Base-by-base conservation (phyloP, 53 echinoderm and acorn worm species). In the Zoroaster sp. region DNA sequence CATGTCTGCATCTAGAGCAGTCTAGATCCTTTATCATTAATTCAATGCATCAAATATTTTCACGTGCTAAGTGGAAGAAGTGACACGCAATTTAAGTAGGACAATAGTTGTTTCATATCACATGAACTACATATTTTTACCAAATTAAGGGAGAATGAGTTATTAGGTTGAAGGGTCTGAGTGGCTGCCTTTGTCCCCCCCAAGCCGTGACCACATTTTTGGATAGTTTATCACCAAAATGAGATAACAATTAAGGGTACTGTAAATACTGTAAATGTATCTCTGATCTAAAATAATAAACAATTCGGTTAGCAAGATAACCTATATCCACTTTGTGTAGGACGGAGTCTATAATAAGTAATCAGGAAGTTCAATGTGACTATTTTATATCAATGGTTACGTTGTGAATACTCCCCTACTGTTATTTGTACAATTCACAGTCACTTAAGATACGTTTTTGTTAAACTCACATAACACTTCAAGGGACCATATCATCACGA, bases 271-370 rank as follows among this genome's bases (percentile, higher is more conserved):
- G 68, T 63, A 14, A 63, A 63, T 28, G 42, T 7, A 82, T 82
- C 82, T 66, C 42, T 1, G 31, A 23, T 59, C 8, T 31, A 46
- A 85, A 69, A 85, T 45, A 35, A 70, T 14, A 51, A 70, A 44
- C 21, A 85, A 85, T 70, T 71, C 51, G 85, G 85, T 49, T 21
- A 71, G 35, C 36, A 32, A 35, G 85, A 85, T 85, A 85, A 85
- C 85, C 85, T 49, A 11, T 17, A 35, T 46, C 23, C 5, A 69
- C 85, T 70, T 35, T 49, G 71, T 47, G 35, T 70, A 35, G 47
- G 52, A 85, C 85, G 10, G 1, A 59, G 46, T 85, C 69, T 49
- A 69, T 85, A 70, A 85, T 49, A 39, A 36, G 85, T 70, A 47
- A 71, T 85, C 47, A n/a, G 20, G 18, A 18, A 36, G 51, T 35